Conservation (phyloP, 2,113 vertebrate species). For the Xenopus tropicalis region UCB_Xtro_10.0 CM004449.2:26793001-26793500, state of each 20-base stretch:
- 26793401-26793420: no score
- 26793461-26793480: no score
- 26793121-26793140: conserved; percentile 6
- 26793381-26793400: no score
- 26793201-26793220: background rate
- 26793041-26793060: background rate
- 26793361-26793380: no score
- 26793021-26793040: background rate
- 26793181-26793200: background rate
- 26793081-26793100: background rate
- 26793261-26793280: background rate
- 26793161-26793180: background rate
- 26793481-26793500: no score
- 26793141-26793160: background rate
- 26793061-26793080: background rate
- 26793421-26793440: no score
- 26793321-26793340: no score
- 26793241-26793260: background rate
- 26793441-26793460: no score
- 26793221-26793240: background rate
- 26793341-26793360: no score
- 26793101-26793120: background rate
- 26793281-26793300: background rate
- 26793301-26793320: no score
- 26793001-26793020: background rate